phyloP scores from a whole-genome alignment of 2,888 invertebrate species.

The Pomacea canaliculata region DNA sequence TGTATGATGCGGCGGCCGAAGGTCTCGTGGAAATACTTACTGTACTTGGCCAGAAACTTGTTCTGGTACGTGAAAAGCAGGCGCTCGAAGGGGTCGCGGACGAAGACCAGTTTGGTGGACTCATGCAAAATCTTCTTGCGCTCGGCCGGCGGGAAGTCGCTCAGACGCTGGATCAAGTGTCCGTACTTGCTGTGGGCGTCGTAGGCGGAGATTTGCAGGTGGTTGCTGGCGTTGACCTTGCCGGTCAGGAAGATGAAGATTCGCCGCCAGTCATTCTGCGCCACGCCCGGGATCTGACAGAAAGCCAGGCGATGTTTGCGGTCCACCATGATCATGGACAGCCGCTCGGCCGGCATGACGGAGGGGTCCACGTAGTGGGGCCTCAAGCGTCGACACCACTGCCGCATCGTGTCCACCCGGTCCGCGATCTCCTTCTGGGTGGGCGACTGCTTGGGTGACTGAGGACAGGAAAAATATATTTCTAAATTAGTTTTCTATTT shows the following conservation, averaged over 20 bases:
- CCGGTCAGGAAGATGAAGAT: slow-evolving; percentile 85
- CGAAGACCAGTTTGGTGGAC: slow-evolving; percentile 86
- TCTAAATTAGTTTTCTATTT: neutral
- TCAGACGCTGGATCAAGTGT: slow-evolving; percentile 30
- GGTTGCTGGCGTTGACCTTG: slow-evolving; percentile 33
- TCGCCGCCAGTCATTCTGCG: slow-evolving; percentile 94
- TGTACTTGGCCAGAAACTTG: slow-evolving; percentile 76
- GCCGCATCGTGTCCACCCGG: slow-evolving; percentile 29
- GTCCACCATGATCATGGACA: slow-evolving; percentile 74
- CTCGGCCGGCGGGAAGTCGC: slow-evolving; percentile 26
- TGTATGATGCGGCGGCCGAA: slow-evolving; percentile 47
- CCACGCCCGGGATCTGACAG: slow-evolving; percentile 91
- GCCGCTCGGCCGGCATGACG: slow-evolving; percentile 27
- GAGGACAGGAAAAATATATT: neutral
- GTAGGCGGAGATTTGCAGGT: slow-evolving; percentile 31
- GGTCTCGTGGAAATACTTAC: slow-evolving; percentile 69
- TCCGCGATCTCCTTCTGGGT: slow-evolving; percentile 18
- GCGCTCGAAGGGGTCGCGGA: slow-evolving; percentile 89
- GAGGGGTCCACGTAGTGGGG: slow-evolving; percentile 24
- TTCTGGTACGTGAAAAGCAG: slow-evolving; percentile 88
- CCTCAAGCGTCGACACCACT: slow-evolving; percentile 35
- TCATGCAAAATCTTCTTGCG: slow-evolving; percentile 27
- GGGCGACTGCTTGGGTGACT: neutral
- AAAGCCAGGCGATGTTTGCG: slow-evolving; percentile 86
- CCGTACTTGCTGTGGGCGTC: slow-evolving; percentile 39